Evolutionary conservation across 2,113 vertebrate species (phyloP), one percentile per base, ranked within the genome.

Genomic region (Melanerpes formicivorus): DNA sequence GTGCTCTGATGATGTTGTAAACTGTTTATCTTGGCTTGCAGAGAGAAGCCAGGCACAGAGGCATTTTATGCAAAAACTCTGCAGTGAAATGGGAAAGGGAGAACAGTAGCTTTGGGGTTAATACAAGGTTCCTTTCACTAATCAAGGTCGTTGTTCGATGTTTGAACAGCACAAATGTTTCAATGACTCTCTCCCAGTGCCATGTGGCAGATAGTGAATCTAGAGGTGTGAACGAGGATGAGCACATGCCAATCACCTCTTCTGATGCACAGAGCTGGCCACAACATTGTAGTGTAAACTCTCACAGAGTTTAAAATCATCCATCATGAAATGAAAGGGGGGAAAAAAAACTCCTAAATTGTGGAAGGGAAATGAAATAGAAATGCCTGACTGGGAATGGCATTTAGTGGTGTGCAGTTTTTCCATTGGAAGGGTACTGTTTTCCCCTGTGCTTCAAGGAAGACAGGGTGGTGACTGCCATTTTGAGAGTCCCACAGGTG

Each of bases 11-110:
- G 46, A 18, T 64, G 14, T 32, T 64, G 44, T 71, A 74, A 80
- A 87, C 23, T 80, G 25, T 85, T 94, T 90, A 54, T 90, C 76
- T 93, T 67, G n/a, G 42, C 40, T 92, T 77, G 27, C 76, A 75
- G 48, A 4, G 17, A 85, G 56, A 85, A 87, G 30, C 10, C 54
- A 77, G 44, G 22, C 48, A 71, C 15, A 71, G 27, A 64, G 37
- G 19, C 58, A 79, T 80, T 93, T 71, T 91, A 69, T 62, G 25
- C 52, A 90, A 26, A 91, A 87, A 37, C 4, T 79, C 74, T 54
- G 12, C 19, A 83, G 19, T 54, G 32, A 82, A 89, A 71, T 37
- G 37, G 42, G 66, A 87, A 73, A 81, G 54, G n/a, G 11, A 50
- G 26, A 86, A 42, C 23, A 62, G 74, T 77, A 89, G 30, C 37